These are phyloP conservation scores for Trachelus tabidus DNA, from an alignment of 2,888 invertebrate species.

Conservation along the genomic window DNA sequence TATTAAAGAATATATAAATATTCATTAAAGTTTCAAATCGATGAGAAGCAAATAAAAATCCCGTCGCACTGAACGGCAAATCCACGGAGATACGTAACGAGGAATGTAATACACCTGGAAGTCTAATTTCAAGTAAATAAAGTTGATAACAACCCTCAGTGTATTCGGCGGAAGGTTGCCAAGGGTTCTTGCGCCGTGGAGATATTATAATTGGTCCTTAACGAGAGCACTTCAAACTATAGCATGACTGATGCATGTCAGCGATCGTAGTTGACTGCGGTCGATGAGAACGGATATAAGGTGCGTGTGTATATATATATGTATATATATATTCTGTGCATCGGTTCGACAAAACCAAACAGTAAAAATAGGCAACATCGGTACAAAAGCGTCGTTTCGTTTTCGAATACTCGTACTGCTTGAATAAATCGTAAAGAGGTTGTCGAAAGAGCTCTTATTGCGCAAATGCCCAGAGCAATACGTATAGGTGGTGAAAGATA, in stretches of 20 bases:
- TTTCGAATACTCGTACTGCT: background rate
- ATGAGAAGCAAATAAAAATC: too few species aligned
- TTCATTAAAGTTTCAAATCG: too few species aligned
- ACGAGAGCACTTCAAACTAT: background rate
- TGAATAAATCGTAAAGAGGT: background rate
- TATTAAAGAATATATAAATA: too few species aligned
- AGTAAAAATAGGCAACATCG: slow-evolving; percentile 10
- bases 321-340: slow-evolving; percentile 10
- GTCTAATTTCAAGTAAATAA: too few species aligned
- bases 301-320: background rate
- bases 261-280: slow-evolving; percentile 5
- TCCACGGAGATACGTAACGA: too few species aligned
- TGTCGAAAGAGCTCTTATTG: background rate
- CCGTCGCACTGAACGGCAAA: too few species aligned
- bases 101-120: too few species aligned
- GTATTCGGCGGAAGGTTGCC: too few species aligned
- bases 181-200: too few species aligned
- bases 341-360: slow-evolving; percentile 13
- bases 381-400: background rate
- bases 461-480: background rate
- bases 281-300: slow-evolving; percentile 9
- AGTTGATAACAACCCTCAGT: too few species aligned
- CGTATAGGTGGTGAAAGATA: too few species aligned
- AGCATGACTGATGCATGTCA: background rate
- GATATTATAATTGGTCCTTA: slow-evolving; percentile 16